Base-by-base conservation (phyloP, 2,888 invertebrate species). In the Shargacucullia verbasci region DNA sequence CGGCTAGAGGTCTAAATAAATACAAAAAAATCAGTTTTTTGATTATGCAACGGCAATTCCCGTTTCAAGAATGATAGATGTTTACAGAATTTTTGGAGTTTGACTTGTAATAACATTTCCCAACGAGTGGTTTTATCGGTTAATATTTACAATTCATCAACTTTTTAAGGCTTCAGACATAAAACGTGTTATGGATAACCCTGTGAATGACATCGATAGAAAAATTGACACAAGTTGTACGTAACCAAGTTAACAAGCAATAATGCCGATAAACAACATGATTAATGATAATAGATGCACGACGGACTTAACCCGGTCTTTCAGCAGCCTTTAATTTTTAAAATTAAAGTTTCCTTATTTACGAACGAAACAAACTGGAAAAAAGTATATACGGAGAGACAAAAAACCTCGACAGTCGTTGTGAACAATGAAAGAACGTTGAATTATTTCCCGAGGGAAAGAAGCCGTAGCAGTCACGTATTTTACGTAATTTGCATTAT, bases 401-500 rank as follows among this genome's bases (percentile, higher is more conserved):
- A 50, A 38, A 35, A 29, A 15, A 40, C 44, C 38, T 52, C 43
- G 38, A n/a, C 50, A 52, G 48, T 38, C 10, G 55, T 41, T 41
- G 39, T 48, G 54, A 55, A 70, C 54, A 63, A 68, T 58, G 53
- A 55, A 62, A 56, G 47, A 54, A 46, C 50, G 38, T 60, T 59
- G 61, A 68, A 70, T 72, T 66, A 69, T 75, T 72, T 71, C 77
- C 73, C 66, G 37, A 49, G 70, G 75, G 73, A 75, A 76, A 67
- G 59, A 56, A 68, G 62, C 59, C 70, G 69, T 60, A 56, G 58
- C 54, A 72, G 73, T 73, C 68, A 70, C 68, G 74, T 75, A 69
- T 67, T 63, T 71, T 65, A 59, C 59, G 80, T 82, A 79, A 79
- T 77, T 76, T 84, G 78, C 86, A 88, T 86, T 80, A 88, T 86